phyloP scores from a whole-genome alignment of 2,113 vertebrate genomes.

The Hystrix brachyura region DNA sequence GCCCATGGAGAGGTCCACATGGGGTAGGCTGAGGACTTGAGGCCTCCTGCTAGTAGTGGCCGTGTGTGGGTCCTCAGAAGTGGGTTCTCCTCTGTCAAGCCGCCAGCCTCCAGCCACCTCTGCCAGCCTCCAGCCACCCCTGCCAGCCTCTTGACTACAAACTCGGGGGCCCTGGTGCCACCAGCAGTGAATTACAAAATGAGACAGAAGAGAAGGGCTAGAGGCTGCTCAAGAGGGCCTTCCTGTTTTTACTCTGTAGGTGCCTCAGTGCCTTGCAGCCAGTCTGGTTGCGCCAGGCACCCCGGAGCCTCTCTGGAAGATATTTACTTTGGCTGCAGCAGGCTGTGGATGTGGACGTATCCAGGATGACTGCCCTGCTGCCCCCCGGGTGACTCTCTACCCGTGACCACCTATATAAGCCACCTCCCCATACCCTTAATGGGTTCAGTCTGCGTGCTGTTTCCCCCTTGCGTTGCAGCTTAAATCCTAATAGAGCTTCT shows the following conservation, averaged over 20 bases:
- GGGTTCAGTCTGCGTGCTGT: neutral
- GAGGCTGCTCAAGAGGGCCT: neutral
- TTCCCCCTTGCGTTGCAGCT: neutral
- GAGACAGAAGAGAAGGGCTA: neutral
- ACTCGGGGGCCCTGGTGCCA: neutral
- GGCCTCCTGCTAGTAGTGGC: neutral
- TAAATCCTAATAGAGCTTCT: neutral
- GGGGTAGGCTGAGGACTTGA: neutral
- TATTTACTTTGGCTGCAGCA: neutral
- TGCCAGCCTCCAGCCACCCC: neutral
- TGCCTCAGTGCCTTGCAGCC: neutral
- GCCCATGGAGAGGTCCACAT: neutral
- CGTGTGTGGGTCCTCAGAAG: neutral
- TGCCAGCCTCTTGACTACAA: neutral
- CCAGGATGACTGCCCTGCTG: neutral
- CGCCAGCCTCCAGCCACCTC: neutral
- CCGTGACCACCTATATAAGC: neutral
- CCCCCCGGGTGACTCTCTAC: neutral
- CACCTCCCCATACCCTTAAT: neutral
- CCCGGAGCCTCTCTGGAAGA: neutral
- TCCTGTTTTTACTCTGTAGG: neutral
- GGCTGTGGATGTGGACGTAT: neutral
- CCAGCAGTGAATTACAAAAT: neutral
- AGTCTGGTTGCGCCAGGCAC: neutral
- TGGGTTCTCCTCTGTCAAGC: neutral